Percentiles rank a stretch among this genome's conserved stretches.
Evolutionary conservation across 2,797 vertebrate genomes (phyloP).

Genomic region (Tragelaphus oryx): DNA sequence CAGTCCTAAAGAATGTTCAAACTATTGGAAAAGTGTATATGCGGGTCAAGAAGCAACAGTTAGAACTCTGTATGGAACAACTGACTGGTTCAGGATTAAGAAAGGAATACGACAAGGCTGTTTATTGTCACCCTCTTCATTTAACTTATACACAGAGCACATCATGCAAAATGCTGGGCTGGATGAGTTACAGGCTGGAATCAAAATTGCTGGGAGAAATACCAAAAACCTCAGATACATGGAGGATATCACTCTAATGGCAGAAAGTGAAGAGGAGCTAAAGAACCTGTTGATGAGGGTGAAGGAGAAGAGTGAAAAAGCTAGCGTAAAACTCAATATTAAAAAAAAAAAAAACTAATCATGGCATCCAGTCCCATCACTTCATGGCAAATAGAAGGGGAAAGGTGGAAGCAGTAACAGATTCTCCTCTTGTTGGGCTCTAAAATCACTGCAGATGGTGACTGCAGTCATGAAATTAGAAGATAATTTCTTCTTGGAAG

Average conservation of each 20-base stretch:
- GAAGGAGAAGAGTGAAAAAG: not conserved
- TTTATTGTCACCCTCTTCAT: not conserved
- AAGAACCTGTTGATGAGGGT: not conserved
- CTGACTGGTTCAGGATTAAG: not conserved
- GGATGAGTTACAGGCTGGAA: not conserved
- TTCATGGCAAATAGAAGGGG: not conserved
- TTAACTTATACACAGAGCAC: not conserved
- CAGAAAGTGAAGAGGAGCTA: not conserved
- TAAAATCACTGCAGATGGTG: not conserved
- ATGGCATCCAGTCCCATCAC: not conserved
- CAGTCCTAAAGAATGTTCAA: not conserved
- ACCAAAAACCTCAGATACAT: not conserved
- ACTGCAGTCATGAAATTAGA: not conserved
- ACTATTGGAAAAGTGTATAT: not conserved
- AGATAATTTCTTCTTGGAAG: not conserved
- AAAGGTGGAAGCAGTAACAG: not conserved
- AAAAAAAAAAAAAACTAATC: not conserved
- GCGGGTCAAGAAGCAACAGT: not conserved
- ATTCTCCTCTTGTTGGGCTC: not conserved
- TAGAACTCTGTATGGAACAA: not conserved
- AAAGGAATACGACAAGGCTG: not conserved
- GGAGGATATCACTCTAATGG: not conserved
- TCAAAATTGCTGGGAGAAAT: not conserved
- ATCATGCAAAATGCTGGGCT: not conserved
- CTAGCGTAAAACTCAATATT: not conserved